Evolutionary conservation across 2,888 invertebrate genomes (phyloP), one percentile per base, ranked within the genome.

Genomic region (Steinernema scapterisci): DNA sequence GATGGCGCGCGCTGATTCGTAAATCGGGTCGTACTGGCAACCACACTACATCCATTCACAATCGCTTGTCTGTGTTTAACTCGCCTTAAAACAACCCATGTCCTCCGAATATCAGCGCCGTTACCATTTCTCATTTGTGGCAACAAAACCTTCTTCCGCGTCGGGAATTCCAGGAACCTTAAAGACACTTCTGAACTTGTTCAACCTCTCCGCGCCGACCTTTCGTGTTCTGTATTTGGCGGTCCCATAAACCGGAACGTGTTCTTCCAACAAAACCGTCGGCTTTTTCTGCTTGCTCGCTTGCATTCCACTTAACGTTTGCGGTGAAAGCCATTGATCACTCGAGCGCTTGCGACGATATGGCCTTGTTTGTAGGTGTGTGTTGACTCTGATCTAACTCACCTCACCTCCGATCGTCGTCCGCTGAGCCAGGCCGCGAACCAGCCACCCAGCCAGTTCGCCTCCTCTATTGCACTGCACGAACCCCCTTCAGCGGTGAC

Each of bases 1-100:
- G 38, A 63, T 63, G 63, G 27, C 63, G 63, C 63, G 31, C 63
- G 63, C 31, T 63, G 63, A 63, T 63, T 63, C 63, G 63, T 38
- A 54, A 54, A 63, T 63, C 63, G 27, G 63, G 63, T 63, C 63
- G 63, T 63, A 63, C 63, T 63, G 25, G 16, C 21, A 63, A 38
- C 63, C 31, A 19, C 21, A 27, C 31, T 31, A 63, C 27, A 13
- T 38, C 16, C 63, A 63, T 54, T 21, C 54, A 23, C 25, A 25
- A 54, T 25, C 16, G 27, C 31, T 31, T 31, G 63, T 63, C 31
- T 63, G 16, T 7, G 25, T 11, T 27, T 38, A 38, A 38, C 38
- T 38, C 38, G 38, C 9, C 38, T 38, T 6, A 38, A 38, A 38
- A 38, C 38, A 38, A 38, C 38, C 38, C 38, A 9, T 38, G 9